Base-by-base conservation (phyloP, 2,113 vertebrate species). In the Sorex fumeus region DNA sequence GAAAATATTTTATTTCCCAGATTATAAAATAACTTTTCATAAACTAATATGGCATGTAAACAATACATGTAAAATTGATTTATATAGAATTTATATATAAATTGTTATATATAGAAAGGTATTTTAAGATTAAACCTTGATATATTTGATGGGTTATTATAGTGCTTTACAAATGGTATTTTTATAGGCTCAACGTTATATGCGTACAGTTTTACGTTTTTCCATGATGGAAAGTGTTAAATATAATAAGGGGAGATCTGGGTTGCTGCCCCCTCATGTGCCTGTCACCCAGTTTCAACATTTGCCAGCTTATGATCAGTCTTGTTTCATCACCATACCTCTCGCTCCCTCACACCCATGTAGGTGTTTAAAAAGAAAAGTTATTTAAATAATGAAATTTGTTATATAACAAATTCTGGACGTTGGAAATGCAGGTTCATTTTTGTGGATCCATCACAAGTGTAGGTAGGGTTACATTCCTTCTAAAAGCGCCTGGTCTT, bases 121-220 rank as follows among this genome's bases (percentile, higher is more conserved):
- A 34, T 84, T 84, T 92, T 83, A 88, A 76, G 69, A 8, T 72
- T 93, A 91, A 89, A 84, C 69, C 30, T 80, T 88, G 25, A 47
- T 64, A 47, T 85, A 81, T 78, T 82, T 81, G n/a, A 67, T 45
- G 12, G 23, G 32, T 91, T 79, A 47, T 83, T 91, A 5, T 84
- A 85, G 84, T 66, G 1, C 43, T 84, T 87, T 87, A 19, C 43
- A 89, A 79, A 30, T 84, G 88, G 43, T 19, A 62, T 19, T 88
- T 74, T 78, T 90, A 30, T 70, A 18, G 67, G 36, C 70, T 32
- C 15, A 83, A 70, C 30, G 84, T 36, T 27, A 21, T 21, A 32
- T 36, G 34, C 84, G 9, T 3, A 32, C 40, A 47, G 36, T 84
- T 74, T 93, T 76, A 47, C 18, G 3, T 0, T 3, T 64, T 80